Evolutionary conservation across 2,797 vertebrate genomes (phyloP), one percentile per base, ranked within the genome.

Genomic region (Danio jaintianensis): DNA sequence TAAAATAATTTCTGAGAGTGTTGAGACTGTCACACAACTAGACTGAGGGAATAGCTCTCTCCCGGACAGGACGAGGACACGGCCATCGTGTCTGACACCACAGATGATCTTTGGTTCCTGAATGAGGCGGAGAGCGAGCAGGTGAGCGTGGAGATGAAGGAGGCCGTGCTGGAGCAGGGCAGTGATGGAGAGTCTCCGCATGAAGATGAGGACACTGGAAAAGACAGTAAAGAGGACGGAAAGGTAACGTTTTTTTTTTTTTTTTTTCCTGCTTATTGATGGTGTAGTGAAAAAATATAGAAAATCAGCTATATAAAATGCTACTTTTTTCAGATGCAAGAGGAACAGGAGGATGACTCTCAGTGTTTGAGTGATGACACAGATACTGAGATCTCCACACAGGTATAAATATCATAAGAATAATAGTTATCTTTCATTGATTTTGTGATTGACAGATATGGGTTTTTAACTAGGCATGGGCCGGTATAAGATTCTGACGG

Each of bases 21-120:
- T 18, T 43, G 48, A 71, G 47, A 72, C 67, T 64, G 73, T 87
- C 84, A 59, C 85, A 88, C 87, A 75, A 80, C 90, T 91, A 93
- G 90, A 92, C 92, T 93, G 88, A 94, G 89, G 85, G 85, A 86
- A 87, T 83, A 91, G 92, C 80, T 93, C 86, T 94, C 91, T 89
- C 89, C 89, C 69, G 90, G 58, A 36, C 93, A 99, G 98, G 98
- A 97, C 87, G 90, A 96, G 74, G 97, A 97, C 92, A 99, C 98
- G 5, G 97, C 96, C 42, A 85, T 98, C 15, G 96, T 98, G 87
- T 99, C 98, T 0, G 98, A 99, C 89, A 97, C 97, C 75, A 99
- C 97, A 0, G 98, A 99, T 22, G 98, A 98, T 85, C 91, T 98
- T 76, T 98, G 97, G 96, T 96, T 98, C 91, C 93, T 98, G 86